A percentile compares a stretch with the other conserved stretches of the same genome.
Conservation (phyloP, 1,140 invertebrate genomes). For the Trichoplusia ni region DNA sequence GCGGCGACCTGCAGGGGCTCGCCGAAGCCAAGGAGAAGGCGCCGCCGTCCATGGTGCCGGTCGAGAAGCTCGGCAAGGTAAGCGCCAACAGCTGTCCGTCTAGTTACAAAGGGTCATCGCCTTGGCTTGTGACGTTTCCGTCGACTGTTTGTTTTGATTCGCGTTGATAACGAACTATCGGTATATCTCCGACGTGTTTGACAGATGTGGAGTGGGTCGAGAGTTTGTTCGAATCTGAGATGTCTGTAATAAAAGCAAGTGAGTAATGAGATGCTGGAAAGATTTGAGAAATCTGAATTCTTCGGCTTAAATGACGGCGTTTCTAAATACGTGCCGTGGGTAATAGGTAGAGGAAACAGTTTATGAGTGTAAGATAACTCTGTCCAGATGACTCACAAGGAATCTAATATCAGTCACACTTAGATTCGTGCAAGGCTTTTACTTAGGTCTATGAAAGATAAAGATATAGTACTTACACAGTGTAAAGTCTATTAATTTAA, state of each 20-base stretch:
- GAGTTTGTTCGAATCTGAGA: constrained; percentile 16
- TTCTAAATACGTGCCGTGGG: background rate
- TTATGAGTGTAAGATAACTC: constrained; percentile 21
- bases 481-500: too few relatives aligned
- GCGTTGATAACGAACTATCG: constrained; percentile 26
- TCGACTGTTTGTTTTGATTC: constrained; percentile 37
- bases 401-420: background rate
- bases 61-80: constrained; percentile 87
- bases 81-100: constrained; percentile 30
- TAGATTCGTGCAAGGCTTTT: too few relatives aligned
- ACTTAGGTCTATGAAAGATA: too few relatives aligned
- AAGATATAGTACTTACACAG: too few relatives aligned
- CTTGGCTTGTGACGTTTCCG: constrained; percentile 37
- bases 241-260: constrained; percentile 4
- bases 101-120: constrained; percentile 32
- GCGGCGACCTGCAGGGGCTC: constrained; percentile 81
- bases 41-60: constrained; percentile 84
- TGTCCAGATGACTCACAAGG: constrained; percentile 10
- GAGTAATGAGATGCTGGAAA: background rate
- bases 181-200: constrained; percentile 11
- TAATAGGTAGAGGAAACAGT: too few relatives aligned
- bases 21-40: constrained; percentile 51
- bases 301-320: background rate
- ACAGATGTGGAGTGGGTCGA: background rate
- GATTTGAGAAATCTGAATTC: background rate